Base-by-base conservation (phyloP, 2,113 vertebrate genomes). In the Pleuronectes platessa region DNA sequence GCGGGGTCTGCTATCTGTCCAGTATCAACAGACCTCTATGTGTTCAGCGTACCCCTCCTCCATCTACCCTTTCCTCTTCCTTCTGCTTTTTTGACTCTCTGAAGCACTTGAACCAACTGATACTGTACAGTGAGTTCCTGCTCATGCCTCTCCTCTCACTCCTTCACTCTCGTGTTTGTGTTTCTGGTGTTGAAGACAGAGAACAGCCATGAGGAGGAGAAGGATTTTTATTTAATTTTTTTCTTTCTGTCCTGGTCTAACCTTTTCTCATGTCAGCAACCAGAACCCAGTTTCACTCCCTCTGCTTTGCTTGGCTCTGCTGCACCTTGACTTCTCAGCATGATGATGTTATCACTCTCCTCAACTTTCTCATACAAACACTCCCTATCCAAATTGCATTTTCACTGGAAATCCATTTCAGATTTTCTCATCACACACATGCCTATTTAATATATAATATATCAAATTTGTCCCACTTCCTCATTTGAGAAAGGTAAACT, bases 1-100 rank as follows among this genome's bases (percentile, higher is more conserved):
- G 76, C 27, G 13, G 55, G 51, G 73, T 87, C 76, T 77, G 74
- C 68, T 61, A 26, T 87, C 76, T 81, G 71, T 84, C 74, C 65
- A 49, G 65, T 58, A 18, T 77, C 54, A 76, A 73, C 69, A 82
- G 63, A 65, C 60, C 13, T 62, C 42, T 40, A 20, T 80, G 49
- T 69, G 67, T 79, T 75, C 78, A 24, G 17, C 51, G 47, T n/a
- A 8, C 31, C 12, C 18, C 17, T n/a, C 5, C 21, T 8, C 31
- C 26, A 37, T 7, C 51, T 13, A 61, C 49, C 55, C 55, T 45
- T 42, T 80, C 35, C 47, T 63, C 53, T 47, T 40, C 35, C 74
- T 59, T 40, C 26, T 60, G 21, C 63, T 60, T 58, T 21, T 11
- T 53, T n/a, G 14, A 67, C 11, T 59, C 15, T 56, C n/a, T 26